A percentile compares a stretch with the other conserved stretches of the same genome.
Conservation (phyloP, 2,797 vertebrate species). For the Rhinophrynus dorsalis region DNA sequence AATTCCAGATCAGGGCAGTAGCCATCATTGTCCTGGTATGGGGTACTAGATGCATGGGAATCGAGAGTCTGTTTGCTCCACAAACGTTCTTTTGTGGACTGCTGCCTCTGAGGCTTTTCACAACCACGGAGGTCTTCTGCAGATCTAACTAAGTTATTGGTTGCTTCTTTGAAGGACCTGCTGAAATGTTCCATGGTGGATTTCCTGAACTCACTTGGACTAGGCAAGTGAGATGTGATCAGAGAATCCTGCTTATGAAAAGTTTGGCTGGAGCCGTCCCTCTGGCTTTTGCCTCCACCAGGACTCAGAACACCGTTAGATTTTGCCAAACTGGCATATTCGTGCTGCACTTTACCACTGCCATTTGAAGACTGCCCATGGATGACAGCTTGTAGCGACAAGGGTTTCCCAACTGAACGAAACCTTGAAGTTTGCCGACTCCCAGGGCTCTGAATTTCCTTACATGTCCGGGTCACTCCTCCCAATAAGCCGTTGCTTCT, state of each 20-base stretch:
- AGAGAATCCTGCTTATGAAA: constrained; percentile 67
- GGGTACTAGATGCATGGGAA: constrained; percentile 63
- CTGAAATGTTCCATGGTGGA: constrained; percentile 85
- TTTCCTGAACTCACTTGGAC: constrained; percentile 79
- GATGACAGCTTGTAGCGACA: constrained; percentile 78
- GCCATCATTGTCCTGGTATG: constrained; percentile 90
- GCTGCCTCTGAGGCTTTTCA: constrained; percentile 79
- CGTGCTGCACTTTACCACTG: constrained; percentile 77
- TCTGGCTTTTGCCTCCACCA: constrained; percentile 69
- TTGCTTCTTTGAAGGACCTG: constrained; percentile 89
- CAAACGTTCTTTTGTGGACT: constrained; percentile 75
- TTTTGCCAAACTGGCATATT: constrained; percentile 62
- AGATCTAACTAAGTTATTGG: constrained; percentile 85
- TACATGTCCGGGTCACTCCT: constrained; percentile 57
- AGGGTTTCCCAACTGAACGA: constrained; percentile 78
- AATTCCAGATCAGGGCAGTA: constrained; percentile 95
- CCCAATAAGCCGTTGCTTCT: constrained; percentile 76
- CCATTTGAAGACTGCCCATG: constrained; percentile 83
- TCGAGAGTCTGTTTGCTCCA: constrained; percentile 80
- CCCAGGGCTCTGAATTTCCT: constrained; percentile 61
- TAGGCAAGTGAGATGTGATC: constrained; percentile 66
- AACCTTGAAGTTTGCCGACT: constrained; percentile 56
- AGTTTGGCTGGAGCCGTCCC: constrained; percentile 80
- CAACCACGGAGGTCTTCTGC: constrained; percentile 82
- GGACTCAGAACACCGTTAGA: constrained; percentile 79